Percentiles rank a stretch among this genome's conserved stretches.
Conservation (phyloP, 2,797 vertebrate genomes). For the Acipenser ruthenus region DNA sequence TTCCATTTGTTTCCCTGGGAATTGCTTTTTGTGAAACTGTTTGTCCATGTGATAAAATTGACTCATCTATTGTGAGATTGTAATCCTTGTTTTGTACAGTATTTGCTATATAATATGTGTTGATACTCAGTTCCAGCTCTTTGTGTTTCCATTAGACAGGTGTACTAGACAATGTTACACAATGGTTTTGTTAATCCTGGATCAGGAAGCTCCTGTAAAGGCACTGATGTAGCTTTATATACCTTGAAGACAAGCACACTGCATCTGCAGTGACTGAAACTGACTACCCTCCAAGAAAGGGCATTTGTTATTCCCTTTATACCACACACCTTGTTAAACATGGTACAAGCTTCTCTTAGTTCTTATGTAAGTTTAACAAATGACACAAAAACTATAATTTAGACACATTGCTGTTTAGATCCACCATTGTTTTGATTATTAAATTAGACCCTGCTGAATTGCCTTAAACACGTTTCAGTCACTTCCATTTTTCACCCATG, state of each 20-base stretch:
- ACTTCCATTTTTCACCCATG: no score
- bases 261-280: no score
- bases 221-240: background rate
- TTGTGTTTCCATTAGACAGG: background rate
- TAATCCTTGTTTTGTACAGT: background rate
- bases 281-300: no score
- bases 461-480: slow-evolving; percentile 2
- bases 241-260: background rate
- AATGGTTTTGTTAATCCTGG: slow-evolving; percentile 3
- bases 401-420: background rate
- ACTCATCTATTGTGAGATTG: no score
- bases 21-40: no score
- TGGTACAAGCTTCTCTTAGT: no score
- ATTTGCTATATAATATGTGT: background rate
- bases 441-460: background rate
- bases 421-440: background rate
- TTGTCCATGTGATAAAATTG: no score
- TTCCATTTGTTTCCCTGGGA: no score
- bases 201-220: slow-evolving; percentile 4
- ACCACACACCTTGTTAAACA: no score
- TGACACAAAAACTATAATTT: no score
- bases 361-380: no score
- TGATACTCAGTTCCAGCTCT: slow-evolving; percentile 3
- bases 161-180: background rate
- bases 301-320: no score